Evolutionary conservation across 1,140 invertebrate genomes (phyloP).

Genomic region (Microplitis demolitor): DNA sequence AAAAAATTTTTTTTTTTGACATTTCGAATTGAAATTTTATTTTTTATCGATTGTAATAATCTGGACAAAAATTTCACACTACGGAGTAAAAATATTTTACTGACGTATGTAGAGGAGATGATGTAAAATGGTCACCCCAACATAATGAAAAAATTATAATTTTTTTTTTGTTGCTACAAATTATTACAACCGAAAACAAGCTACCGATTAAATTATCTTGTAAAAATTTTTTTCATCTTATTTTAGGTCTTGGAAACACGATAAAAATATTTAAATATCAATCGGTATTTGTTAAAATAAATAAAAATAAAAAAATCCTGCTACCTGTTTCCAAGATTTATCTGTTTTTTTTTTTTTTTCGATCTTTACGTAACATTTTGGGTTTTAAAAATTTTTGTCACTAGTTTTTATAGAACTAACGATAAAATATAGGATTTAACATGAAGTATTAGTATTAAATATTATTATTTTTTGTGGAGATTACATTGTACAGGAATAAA

Average conservation of each 20-base stretch:
- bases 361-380: not conserved
- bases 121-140: no score
- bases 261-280: not conserved
- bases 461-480: no score
- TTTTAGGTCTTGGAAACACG: not conserved
- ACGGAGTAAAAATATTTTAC: no score
- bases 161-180: not conserved
- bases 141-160: not conserved
- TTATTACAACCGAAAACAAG: not conserved
- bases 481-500: not conserved
- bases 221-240: not conserved
- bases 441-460: no score
- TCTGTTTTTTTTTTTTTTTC: not conserved
- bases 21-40: no score
- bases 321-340: slow-evolving; percentile 16
- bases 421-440: no score
- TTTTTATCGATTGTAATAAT: no score
- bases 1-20: not conserved
- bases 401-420: not conserved
- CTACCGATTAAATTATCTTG: not conserved
- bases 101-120: no score
- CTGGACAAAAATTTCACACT: no score
- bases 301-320: not conserved
- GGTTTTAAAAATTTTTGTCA: not conserved
- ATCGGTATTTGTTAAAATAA: not conserved